A percentile compares a stretch with the other conserved stretches of the same genome.
These are phyloP conservation scores for Muscicapa comitata DNA, from an alignment of 2,797 vertebrate species.

Conservation along the genomic window DNA sequence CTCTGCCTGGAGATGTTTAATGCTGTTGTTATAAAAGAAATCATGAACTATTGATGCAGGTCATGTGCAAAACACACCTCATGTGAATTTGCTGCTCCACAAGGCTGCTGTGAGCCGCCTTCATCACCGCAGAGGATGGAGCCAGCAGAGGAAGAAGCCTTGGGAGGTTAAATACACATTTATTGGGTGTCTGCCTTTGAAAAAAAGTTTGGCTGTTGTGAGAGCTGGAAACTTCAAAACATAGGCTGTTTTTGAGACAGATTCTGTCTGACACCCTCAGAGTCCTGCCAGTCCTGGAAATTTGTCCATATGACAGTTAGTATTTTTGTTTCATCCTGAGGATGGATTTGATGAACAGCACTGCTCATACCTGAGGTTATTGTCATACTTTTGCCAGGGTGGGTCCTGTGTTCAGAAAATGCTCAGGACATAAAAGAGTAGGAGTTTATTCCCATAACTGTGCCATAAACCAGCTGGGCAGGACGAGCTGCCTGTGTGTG, in stretches of 20 bases:
- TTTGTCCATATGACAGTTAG: neutral
- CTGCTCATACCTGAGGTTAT: neutral
- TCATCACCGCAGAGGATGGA: neutral
- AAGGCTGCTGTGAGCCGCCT: neutral
- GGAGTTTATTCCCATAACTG: neutral
- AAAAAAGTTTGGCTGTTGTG: constrained; percentile 1
- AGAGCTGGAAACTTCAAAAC: neutral
- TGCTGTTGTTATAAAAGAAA: constrained; percentile 48
- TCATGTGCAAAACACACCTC: constrained; percentile 16
- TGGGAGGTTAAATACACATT: constrained; percentile 38
- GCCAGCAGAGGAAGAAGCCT: neutral
- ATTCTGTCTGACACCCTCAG: neutral
- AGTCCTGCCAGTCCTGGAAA: neutral
- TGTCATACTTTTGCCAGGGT: neutral
- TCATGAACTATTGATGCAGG: constrained; percentile 41
- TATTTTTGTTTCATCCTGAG: neutral
- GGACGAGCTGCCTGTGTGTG: rapidly evolving
- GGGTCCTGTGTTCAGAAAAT: neutral
- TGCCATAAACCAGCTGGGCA: neutral
- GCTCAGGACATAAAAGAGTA: neutral
- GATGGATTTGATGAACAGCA: neutral
- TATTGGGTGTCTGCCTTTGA: neutral
- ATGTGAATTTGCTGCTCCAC: constrained; percentile 2
- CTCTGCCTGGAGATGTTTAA: constrained; percentile 41
- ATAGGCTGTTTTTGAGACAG: neutral